Percentiles rank a stretch among this genome's conserved stretches.
phyloP scores from a whole-genome alignment of 2,888 invertebrate species.

The Caenorhabditis uteleia region DNA sequence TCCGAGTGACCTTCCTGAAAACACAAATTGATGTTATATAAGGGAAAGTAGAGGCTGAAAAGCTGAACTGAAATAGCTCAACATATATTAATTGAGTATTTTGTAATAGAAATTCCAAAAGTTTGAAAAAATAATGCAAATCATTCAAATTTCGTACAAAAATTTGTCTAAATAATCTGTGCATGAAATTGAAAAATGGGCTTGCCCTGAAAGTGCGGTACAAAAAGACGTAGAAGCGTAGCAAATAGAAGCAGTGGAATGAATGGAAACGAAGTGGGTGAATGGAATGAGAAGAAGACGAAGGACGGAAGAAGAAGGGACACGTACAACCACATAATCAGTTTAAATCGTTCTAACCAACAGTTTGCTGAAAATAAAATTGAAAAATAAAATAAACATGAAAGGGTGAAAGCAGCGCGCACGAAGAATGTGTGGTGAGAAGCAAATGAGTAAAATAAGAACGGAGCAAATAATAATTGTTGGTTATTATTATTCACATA shows the following conservation, averaged over 20 bases:
- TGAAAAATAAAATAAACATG: background rate
- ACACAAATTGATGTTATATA: background rate
- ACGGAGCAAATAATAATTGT: background rate
- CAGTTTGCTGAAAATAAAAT: slow-evolving; percentile 27
- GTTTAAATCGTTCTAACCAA: slow-evolving; percentile 34
- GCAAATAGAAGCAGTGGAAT: too few species aligned
- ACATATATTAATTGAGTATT: too few species aligned
- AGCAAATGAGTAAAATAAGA: slow-evolving; percentile 1
- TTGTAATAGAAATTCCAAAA: background rate
- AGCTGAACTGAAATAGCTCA: slow-evolving; percentile 1
- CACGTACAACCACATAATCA: background rate
- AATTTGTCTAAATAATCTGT: too few species aligned
- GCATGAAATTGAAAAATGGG: too few species aligned
- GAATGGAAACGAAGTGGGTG: too few species aligned
- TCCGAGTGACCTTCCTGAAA: slow-evolving; percentile 38
- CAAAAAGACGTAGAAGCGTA: too few species aligned
- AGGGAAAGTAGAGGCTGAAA: background rate
- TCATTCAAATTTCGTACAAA: background rate
- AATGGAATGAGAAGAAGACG: too few species aligned
- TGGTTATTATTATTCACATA: slow-evolving; percentile 6
- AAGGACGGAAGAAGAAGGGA: slow-evolving; percentile 5
- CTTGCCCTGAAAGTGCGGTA: too few species aligned
- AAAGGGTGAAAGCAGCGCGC: background rate
- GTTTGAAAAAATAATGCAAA: background rate
- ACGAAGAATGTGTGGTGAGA: background rate